Percentiles rank a stretch among this genome's conserved stretches.
phyloP scores from a whole-genome alignment of 2,113 vertebrate species.

The Nycticorax nycticorax region DNA sequence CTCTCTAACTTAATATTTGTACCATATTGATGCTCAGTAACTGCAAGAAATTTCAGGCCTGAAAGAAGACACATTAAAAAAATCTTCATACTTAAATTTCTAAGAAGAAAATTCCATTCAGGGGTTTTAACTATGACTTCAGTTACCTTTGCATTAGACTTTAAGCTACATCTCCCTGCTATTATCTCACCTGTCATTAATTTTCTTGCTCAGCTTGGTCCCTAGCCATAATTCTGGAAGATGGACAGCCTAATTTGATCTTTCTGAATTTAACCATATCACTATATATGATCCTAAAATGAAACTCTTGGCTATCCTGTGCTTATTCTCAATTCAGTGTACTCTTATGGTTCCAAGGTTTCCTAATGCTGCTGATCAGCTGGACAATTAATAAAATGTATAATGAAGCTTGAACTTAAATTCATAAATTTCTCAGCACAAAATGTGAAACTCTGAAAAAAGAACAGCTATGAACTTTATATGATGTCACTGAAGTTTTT shows the following conservation, averaged over 20 bases:
- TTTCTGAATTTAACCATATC: neutral
- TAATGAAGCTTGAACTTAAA: neutral
- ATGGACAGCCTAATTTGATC: neutral
- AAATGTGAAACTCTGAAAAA: neutral
- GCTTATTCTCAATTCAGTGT: neutral
- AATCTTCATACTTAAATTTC: neutral
- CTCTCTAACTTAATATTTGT: neutral
- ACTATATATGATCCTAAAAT: neutral
- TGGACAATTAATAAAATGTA: neutral
- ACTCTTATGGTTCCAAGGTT: neutral
- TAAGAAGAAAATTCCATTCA: neutral
- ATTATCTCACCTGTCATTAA: neutral
- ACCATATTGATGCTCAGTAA: neutral
- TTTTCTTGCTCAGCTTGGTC: neutral
- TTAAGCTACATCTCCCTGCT: neutral
- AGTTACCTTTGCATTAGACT: neutral
- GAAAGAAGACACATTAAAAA: neutral
- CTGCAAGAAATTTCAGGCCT: neutral
- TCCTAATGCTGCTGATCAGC: neutral
- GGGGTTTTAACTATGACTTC: neutral
- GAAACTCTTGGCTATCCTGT: accelerated
- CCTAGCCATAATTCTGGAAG: neutral
- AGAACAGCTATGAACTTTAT: neutral
- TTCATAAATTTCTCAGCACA: neutral
- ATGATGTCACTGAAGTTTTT: neutral